Evolutionary conservation across 1,140 invertebrate species (phyloP).

Genomic region (Steinernema khuongi): DNA sequence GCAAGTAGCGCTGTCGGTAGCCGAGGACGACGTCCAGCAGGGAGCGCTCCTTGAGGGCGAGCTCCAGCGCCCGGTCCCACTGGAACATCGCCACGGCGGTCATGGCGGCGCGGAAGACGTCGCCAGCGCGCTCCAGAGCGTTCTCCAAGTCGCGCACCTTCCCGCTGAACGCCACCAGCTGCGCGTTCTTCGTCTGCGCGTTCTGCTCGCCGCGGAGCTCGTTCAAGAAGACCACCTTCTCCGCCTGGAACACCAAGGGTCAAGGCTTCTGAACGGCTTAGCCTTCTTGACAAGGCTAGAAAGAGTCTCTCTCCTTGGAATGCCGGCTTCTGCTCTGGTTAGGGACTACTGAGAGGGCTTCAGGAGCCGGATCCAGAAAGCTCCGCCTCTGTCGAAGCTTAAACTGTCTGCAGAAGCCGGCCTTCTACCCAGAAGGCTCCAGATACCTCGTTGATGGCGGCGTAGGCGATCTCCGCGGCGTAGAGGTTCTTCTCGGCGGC

Average conservation of each 20-base stretch:
- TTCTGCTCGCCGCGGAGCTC: constrained; percentile 69
- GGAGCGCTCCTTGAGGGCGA: constrained; percentile 74
- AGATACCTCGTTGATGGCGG: constrained; percentile 72
- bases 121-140: constrained; percentile 73
- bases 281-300: too few species aligned
- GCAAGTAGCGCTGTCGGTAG: constrained; percentile 71
- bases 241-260: constrained; percentile 67
- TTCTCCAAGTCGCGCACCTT: constrained; percentile 75
- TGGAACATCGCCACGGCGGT: constrained; percentile 76
- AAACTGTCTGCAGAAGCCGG: too few species aligned
- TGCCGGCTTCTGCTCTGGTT: too few species aligned
- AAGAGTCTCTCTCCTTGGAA: too few species aligned
- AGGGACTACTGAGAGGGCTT: too few species aligned
- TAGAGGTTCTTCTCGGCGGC: constrained; percentile 72
- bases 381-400: too few species aligned
- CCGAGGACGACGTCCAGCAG: constrained; percentile 73
- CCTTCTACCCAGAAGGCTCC: too few species aligned
- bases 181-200: constrained; percentile 70
- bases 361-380: too few species aligned
- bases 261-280: too few species aligned
- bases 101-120: constrained; percentile 72
- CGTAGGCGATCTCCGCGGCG: constrained; percentile 84
- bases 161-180: constrained; percentile 74
- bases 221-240: constrained; percentile 83
- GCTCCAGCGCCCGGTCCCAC: constrained; percentile 78